A percentile compares a stretch with the other conserved stretches of the same genome.
phyloP scores from a whole-genome alignment of 2,888 invertebrate species.

The Orthonevra nobilis region DNA sequence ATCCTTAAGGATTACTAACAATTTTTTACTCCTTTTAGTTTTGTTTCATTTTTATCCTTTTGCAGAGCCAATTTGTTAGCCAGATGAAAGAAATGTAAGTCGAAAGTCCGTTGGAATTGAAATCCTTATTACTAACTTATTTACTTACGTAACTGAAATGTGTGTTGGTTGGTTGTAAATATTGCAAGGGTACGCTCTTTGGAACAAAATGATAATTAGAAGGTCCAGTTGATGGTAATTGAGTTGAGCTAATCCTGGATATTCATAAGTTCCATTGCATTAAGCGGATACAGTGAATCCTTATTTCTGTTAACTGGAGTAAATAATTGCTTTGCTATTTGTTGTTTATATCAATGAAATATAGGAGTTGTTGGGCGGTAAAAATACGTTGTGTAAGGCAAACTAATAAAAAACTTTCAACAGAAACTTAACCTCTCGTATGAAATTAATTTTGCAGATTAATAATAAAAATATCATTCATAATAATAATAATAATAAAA shows the following conservation, averaged over 20 bases:
- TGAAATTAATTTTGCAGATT: no score
- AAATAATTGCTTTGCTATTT: slow-evolving; percentile 20
- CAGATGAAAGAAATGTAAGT: not conserved
- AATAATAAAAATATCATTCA: no score
- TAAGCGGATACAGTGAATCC: not conserved
- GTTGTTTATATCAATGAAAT: no score
- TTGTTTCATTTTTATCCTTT: not conserved
- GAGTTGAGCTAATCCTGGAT: slow-evolving; percentile 41
- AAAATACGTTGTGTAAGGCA: no score
- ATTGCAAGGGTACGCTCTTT: no score
- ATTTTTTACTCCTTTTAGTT: slow-evolving; percentile 26
- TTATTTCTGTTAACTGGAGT: no score
- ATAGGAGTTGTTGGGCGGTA: no score
- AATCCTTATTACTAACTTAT: slow-evolving; percentile 40
- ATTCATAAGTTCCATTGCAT: slow-evolving; percentile 26
- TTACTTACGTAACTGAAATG: no score
- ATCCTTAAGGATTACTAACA: slow-evolving; percentile 64
- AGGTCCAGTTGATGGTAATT: slow-evolving; percentile 11
- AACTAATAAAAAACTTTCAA: no score
- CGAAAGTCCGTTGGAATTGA: slow-evolving; percentile 1
- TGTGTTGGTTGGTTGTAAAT: no score
- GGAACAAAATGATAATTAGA: slow-evolving; percentile 11
- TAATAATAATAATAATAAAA: no score
- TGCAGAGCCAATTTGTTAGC: slow-evolving; percentile 34
- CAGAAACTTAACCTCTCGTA: no score